Percentiles rank a stretch among this genome's conserved stretches.
Conservation (phyloP, 2,888 invertebrate species). For the Athalia cordata region DNA sequence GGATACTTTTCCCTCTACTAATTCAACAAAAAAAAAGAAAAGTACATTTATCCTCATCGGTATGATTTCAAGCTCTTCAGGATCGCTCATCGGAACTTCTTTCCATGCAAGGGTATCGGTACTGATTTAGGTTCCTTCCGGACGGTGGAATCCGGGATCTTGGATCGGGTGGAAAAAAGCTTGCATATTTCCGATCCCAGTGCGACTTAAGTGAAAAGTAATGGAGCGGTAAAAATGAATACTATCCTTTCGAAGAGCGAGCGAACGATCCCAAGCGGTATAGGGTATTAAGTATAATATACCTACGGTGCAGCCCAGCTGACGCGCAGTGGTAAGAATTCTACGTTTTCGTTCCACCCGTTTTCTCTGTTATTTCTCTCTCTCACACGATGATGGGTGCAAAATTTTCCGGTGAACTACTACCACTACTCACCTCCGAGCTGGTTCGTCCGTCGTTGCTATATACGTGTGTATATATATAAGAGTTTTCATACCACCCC, state of each 20-base stretch:
- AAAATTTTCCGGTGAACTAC: slow-evolving; percentile 26
- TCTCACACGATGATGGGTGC: background rate
- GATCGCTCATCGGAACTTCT: slow-evolving; percentile 31
- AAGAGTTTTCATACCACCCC: background rate
- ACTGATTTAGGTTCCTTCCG: slow-evolving; percentile 24
- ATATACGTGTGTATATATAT: no score
- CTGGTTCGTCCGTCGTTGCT: no score
- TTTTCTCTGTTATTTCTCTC: slow-evolving; percentile 1
- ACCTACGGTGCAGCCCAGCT: background rate
- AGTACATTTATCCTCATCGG: background rate
- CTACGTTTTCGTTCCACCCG: slow-evolving; percentile 12
- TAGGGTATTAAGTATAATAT: background rate
- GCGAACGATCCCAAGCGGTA: slow-evolving; percentile 11
- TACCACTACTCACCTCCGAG: background rate
- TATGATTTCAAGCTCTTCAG: slow-evolving; percentile 1
- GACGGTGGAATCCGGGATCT: slow-evolving; percentile 26
- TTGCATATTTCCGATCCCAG: slow-evolving; percentile 27
- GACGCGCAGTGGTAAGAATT: background rate
- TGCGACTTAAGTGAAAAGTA: slow-evolving; percentile 26
- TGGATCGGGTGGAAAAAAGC: slow-evolving; percentile 15
- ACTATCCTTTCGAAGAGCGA: slow-evolving; percentile 28
- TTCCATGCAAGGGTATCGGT: slow-evolving; percentile 20
- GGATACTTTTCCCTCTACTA: no score
- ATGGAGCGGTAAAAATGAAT: slow-evolving; percentile 43
- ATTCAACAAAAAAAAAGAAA: no score